Evolutionary conservation across 2,888 invertebrate genomes (phyloP), one percentile per base, ranked within the genome.

Genomic region (Lasiommata megera): DNA sequence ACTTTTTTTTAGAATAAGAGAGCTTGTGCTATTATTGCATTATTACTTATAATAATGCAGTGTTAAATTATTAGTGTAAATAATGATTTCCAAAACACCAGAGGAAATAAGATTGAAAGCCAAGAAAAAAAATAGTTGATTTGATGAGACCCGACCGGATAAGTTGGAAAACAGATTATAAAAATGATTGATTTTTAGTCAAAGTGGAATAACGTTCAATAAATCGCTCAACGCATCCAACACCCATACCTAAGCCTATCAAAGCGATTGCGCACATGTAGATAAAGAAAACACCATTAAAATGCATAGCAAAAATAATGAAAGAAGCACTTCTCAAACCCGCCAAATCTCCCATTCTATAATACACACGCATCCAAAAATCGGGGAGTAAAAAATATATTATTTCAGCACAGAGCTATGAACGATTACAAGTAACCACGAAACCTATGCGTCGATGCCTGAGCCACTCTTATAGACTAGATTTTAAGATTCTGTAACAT

Each of bases 271-370:
- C 73, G 56, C 71, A 71, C 63, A 46, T 67, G 72, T 67, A 68
- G 58, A 56, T 51, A 55, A 65, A 72, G 69, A 58, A 61, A 69
- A 69, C 58, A 52, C 58, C 65, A 62, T 72, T 63, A 77, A 80
- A 83, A 77, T 76, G 74, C 77, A 66, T 85, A 83, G 83, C 84
- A 82, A 85, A 86, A 84, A 84, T 82, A 84, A 84, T 66, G 31
- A 72, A 72, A 64, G 70, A 81, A 80, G 70, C 71, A 62, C 63
- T 63, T 62, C 61, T 61, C 60, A 58, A 64, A 50, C 57, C 57
- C 62, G 51, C 54, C 68, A 51, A 65, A 67, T 62, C 60, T 52
- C 65, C 62, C 65, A 67, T 61, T 65, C 43, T 67, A 67, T 64
- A 66, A 67, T 72, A 73, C 68, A 67, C 58, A 67, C 69, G 66